These are phyloP conservation scores for Drosophila ironensis DNA, from an alignment of 1,140 invertebrate genomes.

Conservation along the genomic window DNA sequence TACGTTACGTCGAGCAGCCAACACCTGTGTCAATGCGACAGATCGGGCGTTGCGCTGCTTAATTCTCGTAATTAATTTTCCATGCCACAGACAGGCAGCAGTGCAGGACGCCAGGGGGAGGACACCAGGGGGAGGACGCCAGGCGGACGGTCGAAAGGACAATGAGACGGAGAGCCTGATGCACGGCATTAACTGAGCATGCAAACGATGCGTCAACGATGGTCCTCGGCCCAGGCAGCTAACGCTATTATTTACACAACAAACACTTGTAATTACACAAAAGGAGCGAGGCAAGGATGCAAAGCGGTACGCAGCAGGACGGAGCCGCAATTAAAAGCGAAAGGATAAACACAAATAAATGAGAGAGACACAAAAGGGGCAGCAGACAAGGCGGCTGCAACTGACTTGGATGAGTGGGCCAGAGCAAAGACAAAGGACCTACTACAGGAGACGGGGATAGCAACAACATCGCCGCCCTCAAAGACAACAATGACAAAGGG, in stretches of 20 bases:
- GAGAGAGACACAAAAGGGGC: conserved; percentile 66
- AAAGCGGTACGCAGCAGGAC: neutral
- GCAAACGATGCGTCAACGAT: conserved; percentile 54
- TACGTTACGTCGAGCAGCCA: conserved; percentile 40
- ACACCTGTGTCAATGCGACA: conserved; percentile 43
- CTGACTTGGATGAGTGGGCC: conserved; percentile 32
- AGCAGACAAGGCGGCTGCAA: conserved; percentile 41
- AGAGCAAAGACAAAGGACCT: conserved; percentile 24
- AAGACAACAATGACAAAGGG: conserved; percentile 25
- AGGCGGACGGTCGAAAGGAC: conserved; percentile 12
- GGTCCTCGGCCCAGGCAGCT: conserved; percentile 39
- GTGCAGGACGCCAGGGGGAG: neutral
- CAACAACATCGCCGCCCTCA: neutral
- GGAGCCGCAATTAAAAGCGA: conserved; percentile 68
- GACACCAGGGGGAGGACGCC: neutral
- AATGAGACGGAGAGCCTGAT: conserved; percentile 40
- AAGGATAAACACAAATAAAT: conserved; percentile 72
- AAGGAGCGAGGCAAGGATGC: conserved; percentile 10
- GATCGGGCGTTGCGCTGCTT: conserved; percentile 26
- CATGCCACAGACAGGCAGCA: conserved; percentile 37
- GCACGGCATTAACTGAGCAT: conserved; percentile 59
- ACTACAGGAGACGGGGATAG: neutral
- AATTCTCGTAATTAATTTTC: conserved; percentile 59
- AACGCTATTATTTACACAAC: conserved; percentile 69
- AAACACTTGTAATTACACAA: conserved; percentile 66